Evolutionary conservation across 1,140 invertebrate species (phyloP), one percentile per base, ranked within the genome.

Genomic region (Coboldia fuscipes): DNA sequence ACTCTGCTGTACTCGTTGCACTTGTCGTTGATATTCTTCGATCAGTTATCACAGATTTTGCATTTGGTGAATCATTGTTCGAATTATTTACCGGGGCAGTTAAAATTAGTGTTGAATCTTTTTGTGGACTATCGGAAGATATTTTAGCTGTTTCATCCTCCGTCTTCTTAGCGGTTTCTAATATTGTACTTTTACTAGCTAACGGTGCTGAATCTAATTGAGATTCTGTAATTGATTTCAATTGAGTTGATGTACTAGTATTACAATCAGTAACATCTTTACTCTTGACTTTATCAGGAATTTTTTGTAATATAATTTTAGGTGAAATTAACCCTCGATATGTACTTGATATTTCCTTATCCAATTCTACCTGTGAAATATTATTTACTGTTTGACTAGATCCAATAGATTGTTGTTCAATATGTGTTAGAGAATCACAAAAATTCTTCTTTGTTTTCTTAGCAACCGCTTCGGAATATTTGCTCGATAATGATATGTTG

Each of bases 381-480:
- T 14, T 10, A 4, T 27, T 14, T n/a, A n/a, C 14, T 3, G 24
- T 5, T 3, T 10, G 4, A 10, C 14, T 27, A 14, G 14, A 27
- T 12, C 14, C 24, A 10, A n/a, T 10, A 27, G 12, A 14, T 12
- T 27, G 12, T 27, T 14, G 24, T 12, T 27, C 24, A 5, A n/a
- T 14, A 12, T n/a, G 12, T 12, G 12, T 12, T 4, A 3, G n/a
- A n/a, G n/a, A n/a, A n/a, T n/a, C n/a, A n/a, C n/a, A n/a, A n/a
- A n/a, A n/a, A n/a, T n/a, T n/a, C n/a, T 32, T 32, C 19, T 32
- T 32, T 5, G 30, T 32, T 19, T 32, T 32, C 17, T 32, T 32
- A 12, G 30, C 30, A 5, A 32, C 30, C 8, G 30, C 30, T 9
- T 20, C 30, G 3, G 30, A 32, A 21, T 32, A 19, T 21, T n/a